phyloP scores from a whole-genome alignment of 30 jellyfish, hydroid and myxozoan genomes.

The Chironex yamaguchii region DNA sequence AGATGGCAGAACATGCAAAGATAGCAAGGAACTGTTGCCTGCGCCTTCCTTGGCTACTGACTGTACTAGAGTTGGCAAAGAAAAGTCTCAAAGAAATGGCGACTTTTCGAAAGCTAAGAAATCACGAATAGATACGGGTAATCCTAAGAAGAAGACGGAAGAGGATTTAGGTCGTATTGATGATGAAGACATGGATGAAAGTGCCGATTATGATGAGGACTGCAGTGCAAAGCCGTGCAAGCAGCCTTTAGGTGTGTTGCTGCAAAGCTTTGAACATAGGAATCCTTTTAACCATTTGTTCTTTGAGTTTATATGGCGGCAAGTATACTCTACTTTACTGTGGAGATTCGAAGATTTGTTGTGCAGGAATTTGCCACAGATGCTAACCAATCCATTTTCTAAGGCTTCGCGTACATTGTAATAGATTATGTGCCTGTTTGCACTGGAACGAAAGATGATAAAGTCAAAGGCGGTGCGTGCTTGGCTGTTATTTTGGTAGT shows the following conservation, averaged over 20 bases:
- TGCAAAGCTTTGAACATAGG: background rate
- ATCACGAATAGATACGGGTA: background rate
- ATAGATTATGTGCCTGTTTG: too few relatives aligned
- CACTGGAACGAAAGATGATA: too few relatives aligned
- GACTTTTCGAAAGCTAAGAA: conserved; percentile 27
- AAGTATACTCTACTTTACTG: too few relatives aligned
- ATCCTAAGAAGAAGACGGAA: background rate
- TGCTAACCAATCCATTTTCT: too few relatives aligned
- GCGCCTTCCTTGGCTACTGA: background rate
- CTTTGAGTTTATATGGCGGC: background rate
- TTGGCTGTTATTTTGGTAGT: too few relatives aligned
- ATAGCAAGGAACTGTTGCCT: too few relatives aligned
- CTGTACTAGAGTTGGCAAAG: background rate
- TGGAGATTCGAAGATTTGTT: too few relatives aligned
- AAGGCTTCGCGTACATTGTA: too few relatives aligned
- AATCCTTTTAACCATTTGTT: too few relatives aligned
- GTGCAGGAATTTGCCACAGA: too few relatives aligned
- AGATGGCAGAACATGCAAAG: conserved; percentile 10
- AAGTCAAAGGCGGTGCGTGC: too few relatives aligned
- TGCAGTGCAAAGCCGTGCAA: conserved; percentile 92
- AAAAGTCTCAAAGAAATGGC: conserved; percentile 47
- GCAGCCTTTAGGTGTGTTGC: conserved; percentile 86
- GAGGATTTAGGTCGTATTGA: conserved; percentile 57
- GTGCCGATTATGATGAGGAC: conserved; percentile 88
- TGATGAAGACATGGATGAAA: conserved; percentile 66